These are phyloP conservation scores for Pseudomyrmex flavicornis DNA, from an alignment of 1,140 invertebrate species.

Conservation along the genomic window DNA sequence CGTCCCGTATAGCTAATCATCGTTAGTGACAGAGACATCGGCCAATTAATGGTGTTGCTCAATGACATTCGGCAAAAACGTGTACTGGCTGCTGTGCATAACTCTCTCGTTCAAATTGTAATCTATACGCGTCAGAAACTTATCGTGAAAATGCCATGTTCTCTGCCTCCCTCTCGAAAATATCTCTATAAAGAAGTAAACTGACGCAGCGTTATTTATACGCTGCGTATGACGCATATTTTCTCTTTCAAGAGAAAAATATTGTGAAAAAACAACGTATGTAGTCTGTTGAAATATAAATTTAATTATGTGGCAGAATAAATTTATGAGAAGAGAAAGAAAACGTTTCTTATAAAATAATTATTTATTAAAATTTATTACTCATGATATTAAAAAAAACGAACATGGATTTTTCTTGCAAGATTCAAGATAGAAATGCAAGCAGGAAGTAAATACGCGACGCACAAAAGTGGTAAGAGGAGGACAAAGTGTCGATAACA, in stretches of 20 bases:
- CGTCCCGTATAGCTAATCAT: conserved; percentile 71
- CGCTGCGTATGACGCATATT: background rate
- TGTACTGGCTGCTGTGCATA: background rate
- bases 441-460: too few species aligned
- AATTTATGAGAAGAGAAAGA: too few species aligned
- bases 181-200: background rate
- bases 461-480: too few species aligned
- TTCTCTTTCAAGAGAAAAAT: conserved; percentile 6
- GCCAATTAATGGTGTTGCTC: conserved; percentile 63
- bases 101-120: conserved; percentile 37
- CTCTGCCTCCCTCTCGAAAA: background rate
- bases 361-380: too few species aligned
- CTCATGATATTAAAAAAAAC: background rate
- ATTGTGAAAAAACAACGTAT: too few species aligned
- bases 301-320: too few species aligned
- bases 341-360: too few species aligned
- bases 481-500: background rate
- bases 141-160: background rate
- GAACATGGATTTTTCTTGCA: background rate
- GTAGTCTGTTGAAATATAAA: too few species aligned
- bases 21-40: conserved; percentile 74
- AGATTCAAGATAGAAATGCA: too few species aligned
- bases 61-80: conserved; percentile 37
- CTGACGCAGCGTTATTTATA: background rate
- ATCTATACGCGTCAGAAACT: conserved; percentile 18